A percentile compares a stretch with the other conserved stretches of the same genome.
phyloP scores from a whole-genome alignment of 2,888 invertebrate species.

The Pocota personata region DNA sequence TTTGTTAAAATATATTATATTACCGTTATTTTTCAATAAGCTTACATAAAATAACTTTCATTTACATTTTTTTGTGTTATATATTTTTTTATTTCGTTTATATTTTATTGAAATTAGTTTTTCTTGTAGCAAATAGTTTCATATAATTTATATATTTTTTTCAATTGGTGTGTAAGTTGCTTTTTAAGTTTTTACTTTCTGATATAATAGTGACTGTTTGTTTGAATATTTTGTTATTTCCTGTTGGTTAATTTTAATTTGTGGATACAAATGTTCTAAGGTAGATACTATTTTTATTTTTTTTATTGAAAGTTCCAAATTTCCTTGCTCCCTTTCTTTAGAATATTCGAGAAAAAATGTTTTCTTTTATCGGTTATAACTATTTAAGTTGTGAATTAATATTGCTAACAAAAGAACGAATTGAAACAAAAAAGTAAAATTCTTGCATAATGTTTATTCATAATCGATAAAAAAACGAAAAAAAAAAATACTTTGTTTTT shows the following conservation, averaged over 20 bases:
- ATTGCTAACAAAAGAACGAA: background rate
- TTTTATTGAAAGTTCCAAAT: slow-evolving; percentile 28
- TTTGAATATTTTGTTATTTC: background rate
- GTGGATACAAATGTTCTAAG: slow-evolving; percentile 25
- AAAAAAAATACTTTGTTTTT: slow-evolving; percentile 27
- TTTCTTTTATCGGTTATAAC: background rate
- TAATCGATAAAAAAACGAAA: background rate
- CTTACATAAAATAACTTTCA: slow-evolving; percentile 55
- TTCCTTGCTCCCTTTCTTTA: slow-evolving; percentile 28
- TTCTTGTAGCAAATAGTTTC: slow-evolving; percentile 51
- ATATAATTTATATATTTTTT: background rate
- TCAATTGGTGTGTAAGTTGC: slow-evolving; percentile 8
- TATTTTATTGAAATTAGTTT: background rate
- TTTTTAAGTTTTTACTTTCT: background rate
- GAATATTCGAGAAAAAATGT: slow-evolving; percentile 35
- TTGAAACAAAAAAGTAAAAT: background rate
- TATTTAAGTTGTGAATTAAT: background rate
- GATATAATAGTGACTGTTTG: slow-evolving; percentile 35
- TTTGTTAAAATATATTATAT: slow-evolving; percentile 58
- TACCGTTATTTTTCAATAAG: slow-evolving; percentile 49
- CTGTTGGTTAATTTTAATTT: background rate
- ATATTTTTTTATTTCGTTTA: background rate
- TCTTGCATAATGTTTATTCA: background rate
- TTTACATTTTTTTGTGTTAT: slow-evolving; percentile 35
- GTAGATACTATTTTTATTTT: background rate